Evolutionary conservation across 92 coral and sea anemone genomes (phyloP), one percentile per base, ranked within the genome.

Genomic region (Epizoanthus illoricatus): DNA sequence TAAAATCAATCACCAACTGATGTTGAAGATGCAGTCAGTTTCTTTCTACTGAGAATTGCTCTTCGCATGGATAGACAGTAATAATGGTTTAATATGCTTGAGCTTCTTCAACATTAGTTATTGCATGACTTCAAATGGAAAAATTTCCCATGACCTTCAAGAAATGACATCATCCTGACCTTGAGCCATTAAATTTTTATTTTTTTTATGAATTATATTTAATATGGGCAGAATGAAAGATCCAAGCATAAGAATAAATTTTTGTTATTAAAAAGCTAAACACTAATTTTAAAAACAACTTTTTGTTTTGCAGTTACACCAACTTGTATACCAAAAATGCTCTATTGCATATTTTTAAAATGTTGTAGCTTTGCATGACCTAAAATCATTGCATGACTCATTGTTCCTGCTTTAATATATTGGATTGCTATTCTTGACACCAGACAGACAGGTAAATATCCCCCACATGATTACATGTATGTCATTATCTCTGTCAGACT

Each of bases 81-180:
- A 43, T 43, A 43, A 49, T 49, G 10, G 1, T 49, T 7, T 49
- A 49, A 45, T 45, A 45, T 45, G 8, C 10, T 49, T 49, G 11
- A 49, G 10, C 55, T 49, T 49, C 11, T 49, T 49, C 11, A 5
- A 49, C n/a, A n/a, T n/a, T n/a, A 49, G 11, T 11, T 10, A 65
- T 24, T 65, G 70, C 70, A 65, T 65, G 70, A 65, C 70, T 65
- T 39, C 4, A 23, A 64, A 64, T 19, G 33, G 3, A 64, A 65
- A 23, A 3, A 39, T 0, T 65, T 39, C 42, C 41, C 11, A 24
- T 65, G 5, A 65, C 55, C 55, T 65, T 11, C 15, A 23, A 7
- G n/a, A 65, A 23, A 16, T 65, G 70, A 16, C 42, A 24, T 65
- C 17, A 65, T 28, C 70, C 39, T 65, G 70, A 65, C 70, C 70